A percentile compares a stretch with the other conserved stretches of the same genome.
Evolutionary conservation across 2,888 invertebrate genomes (phyloP).

Genomic region (Tineola bisselliella): DNA sequence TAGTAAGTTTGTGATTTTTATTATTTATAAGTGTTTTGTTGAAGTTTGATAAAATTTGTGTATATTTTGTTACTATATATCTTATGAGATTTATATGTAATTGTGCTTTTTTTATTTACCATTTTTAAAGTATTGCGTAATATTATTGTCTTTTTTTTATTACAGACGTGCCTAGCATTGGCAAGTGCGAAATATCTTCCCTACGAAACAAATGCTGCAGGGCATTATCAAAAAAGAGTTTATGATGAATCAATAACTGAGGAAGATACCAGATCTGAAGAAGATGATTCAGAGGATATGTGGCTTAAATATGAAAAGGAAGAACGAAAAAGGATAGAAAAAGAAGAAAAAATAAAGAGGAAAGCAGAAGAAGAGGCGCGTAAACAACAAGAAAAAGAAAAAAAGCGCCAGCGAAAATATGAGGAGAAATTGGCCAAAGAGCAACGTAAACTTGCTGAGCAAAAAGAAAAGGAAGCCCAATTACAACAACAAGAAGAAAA

Average conservation of each 20-base stretch:
- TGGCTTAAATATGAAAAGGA: slow-evolving; percentile 31
- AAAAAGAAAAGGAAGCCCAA: slow-evolving; percentile 21
- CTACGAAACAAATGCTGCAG: slow-evolving; percentile 32
- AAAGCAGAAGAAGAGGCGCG: slow-evolving; percentile 25
- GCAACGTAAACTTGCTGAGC: slow-evolving; percentile 18
- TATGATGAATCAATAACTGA: slow-evolving; percentile 30
- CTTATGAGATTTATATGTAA: neutral
- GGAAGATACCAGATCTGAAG: slow-evolving; percentile 15
- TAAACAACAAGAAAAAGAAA: slow-evolving; percentile 24
- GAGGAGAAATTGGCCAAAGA: slow-evolving; percentile 19
- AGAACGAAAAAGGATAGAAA: slow-evolving; percentile 28
- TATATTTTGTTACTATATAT: no score
- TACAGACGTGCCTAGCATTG: slow-evolving; percentile 42
- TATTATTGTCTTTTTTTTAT: no score
- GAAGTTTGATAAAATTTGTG: no score
- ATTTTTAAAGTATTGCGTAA: no score
- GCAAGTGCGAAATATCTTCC: slow-evolving; percentile 56
- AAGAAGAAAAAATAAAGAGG: slow-evolving; percentile 20
- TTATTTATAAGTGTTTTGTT: slow-evolving; percentile 12
- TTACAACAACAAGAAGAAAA: slow-evolving; percentile 24
- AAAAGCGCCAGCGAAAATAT: slow-evolving; percentile 14
- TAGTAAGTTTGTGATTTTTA: slow-evolving; percentile 40
- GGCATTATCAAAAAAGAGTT: slow-evolving; percentile 30
- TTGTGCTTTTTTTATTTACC: neutral
- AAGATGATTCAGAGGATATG: slow-evolving; percentile 23